A percentile compares a stretch with the other conserved stretches of the same genome.
Conservation (phyloP, 53 echinoderm and acorn worm genomes). For the Astropecten irregularis region DNA sequence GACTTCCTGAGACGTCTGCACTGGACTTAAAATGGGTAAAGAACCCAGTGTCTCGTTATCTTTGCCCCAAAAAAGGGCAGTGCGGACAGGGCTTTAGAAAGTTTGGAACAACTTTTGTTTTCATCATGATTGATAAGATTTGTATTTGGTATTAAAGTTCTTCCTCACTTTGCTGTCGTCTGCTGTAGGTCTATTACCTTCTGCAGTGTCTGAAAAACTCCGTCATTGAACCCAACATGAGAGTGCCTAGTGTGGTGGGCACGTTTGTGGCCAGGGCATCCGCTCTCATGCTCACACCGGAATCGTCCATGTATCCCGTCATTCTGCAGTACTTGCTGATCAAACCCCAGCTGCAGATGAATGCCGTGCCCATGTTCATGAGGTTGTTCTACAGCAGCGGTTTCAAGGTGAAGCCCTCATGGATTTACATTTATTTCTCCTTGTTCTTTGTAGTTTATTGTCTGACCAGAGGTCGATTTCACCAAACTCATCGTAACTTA, state of each 20-base stretch:
- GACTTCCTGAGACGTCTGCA: no score
- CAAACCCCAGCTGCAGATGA: constrained; percentile 79
- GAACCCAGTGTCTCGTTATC: no score
- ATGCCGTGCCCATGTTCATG: constrained; percentile 71
- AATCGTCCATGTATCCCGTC: constrained; percentile 68
- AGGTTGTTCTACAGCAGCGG: constrained; percentile 64
- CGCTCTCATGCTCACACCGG: constrained; percentile 69
- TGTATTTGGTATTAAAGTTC: neutral
- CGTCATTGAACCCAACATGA: constrained; percentile 61
- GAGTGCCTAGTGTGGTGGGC: constrained; percentile 66
- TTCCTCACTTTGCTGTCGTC: neutral
- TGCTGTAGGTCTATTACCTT: constrained; percentile 73
- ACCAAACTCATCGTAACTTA: no score
- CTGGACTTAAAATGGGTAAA: no score
- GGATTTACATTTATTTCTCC: neutral
- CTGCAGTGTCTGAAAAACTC: constrained; percentile 84
- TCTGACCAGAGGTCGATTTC: no score
- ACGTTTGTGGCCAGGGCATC: constrained; percentile 63
- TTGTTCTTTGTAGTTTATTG: neutral
- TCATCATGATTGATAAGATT: no score
- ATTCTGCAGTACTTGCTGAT: constrained; percentile 78
- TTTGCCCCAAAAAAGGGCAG: no score
- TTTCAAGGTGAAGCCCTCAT: constrained; percentile 23
- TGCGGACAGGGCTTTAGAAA: no score
- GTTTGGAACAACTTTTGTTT: no score